Evolutionary conservation across 2,888 invertebrate species (phyloP).

Genomic region (Tachina lurida): DNA sequence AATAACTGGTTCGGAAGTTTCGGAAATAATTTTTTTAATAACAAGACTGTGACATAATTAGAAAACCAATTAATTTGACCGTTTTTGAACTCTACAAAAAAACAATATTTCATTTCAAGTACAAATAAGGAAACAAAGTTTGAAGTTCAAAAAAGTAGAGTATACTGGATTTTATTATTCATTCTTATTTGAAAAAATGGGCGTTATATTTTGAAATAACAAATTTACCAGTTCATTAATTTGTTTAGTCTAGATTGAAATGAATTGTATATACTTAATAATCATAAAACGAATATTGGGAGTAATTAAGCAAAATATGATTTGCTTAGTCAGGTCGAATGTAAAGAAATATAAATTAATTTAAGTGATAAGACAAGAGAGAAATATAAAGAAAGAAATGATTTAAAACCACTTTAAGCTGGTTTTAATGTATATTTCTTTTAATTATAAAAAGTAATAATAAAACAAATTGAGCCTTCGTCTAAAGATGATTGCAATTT

Average conservation of each 20-base stretch:
- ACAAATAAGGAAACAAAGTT: background rate
- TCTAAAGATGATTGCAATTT: constrained; percentile 53
- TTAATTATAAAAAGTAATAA: constrained; percentile 30
- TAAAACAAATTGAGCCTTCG: constrained; percentile 69
- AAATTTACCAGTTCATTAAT: constrained; percentile 12
- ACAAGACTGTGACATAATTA: background rate
- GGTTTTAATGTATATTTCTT: constrained; percentile 68
- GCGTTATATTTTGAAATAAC: background rate
- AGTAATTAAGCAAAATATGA: background rate
- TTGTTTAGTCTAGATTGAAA: background rate
- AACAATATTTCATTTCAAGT: background rate
- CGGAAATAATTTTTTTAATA: background rate
- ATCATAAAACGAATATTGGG: background rate
- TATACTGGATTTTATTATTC: constrained; percentile 18
- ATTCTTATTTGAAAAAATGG: background rate
- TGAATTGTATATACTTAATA: background rate
- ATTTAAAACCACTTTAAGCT: constrained; percentile 75
- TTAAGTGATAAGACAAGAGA: constrained; percentile 60
- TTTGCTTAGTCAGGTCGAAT: constrained; percentile 41
- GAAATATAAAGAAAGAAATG: constrained; percentile 57
- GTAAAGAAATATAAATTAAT: constrained; percentile 52
- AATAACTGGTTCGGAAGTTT: background rate
- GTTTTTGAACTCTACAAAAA: constrained; percentile 36
- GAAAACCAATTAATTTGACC: background rate
- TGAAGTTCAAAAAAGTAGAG: constrained; percentile 16